These are phyloP conservation scores for Dynastes grantii DNA, from an alignment of 2,888 invertebrate genomes.

Conservation along the genomic window DNA sequence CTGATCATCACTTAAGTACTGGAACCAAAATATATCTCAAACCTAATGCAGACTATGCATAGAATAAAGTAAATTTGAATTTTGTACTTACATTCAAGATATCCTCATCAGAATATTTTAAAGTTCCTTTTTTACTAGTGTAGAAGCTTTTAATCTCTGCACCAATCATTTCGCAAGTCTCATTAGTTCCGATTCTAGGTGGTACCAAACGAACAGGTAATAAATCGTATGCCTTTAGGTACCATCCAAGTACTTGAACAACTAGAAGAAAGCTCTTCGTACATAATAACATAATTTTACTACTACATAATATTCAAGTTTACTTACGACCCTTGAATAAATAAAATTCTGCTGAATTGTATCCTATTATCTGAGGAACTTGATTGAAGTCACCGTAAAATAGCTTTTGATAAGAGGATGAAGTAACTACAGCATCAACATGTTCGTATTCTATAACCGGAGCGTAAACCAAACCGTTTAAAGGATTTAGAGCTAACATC, in stretches of 20 bases:
- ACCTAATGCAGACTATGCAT: neutral
- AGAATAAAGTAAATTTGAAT: neutral
- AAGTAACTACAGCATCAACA: constrained; percentile 61
- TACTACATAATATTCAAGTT: neutral
- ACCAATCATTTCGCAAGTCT: constrained; percentile 18
- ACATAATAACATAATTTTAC: constrained; percentile 50
- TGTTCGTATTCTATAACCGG: constrained; percentile 62
- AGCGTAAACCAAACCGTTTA: constrained; percentile 61
- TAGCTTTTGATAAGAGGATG: constrained; percentile 57
- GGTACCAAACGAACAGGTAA: constrained; percentile 69
- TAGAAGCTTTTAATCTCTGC: constrained; percentile 28
- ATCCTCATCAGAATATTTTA: neutral
- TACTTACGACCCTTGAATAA: constrained; percentile 52
- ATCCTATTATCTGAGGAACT: constrained; percentile 57
- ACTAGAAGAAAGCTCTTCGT: constrained; percentile 54
- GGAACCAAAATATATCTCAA: constrained; percentile 44
- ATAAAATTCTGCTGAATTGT: constrained; percentile 56
- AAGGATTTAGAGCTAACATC: constrained; percentile 45
- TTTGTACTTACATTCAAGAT: constrained; percentile 33
- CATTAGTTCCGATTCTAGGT: constrained; percentile 57
- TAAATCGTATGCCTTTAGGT: constrained; percentile 69
- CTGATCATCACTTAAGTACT: constrained; percentile 56
- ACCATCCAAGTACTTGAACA: constrained; percentile 66
- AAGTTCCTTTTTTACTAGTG: constrained; percentile 1
- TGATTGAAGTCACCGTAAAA: constrained; percentile 53